These are phyloP conservation scores for Thereva unica DNA, from an alignment of 2,888 invertebrate species.

Conservation along the genomic window DNA sequence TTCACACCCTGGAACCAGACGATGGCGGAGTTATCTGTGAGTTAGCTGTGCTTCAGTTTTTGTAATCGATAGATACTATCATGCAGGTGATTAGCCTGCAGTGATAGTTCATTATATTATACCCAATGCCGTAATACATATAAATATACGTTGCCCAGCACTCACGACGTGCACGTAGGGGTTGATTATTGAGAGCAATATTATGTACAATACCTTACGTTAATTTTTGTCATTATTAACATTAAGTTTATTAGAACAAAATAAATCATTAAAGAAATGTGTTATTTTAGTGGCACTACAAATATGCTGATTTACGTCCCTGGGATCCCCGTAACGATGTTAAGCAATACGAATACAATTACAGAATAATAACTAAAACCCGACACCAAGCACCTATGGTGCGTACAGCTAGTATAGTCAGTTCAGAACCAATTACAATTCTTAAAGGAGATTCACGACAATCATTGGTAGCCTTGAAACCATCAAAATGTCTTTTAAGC, in stretches of 20 bases:
- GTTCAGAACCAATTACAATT: constrained; percentile 64
- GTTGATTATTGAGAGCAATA: too few species aligned
- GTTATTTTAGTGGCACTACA: constrained; percentile 68
- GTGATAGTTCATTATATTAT: too few species aligned
- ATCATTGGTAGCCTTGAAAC: constrained; percentile 59
- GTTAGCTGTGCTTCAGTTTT: too few species aligned
- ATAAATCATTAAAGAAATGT: background rate
- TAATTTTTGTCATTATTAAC: background rate
- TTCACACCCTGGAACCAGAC: too few species aligned
- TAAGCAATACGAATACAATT: constrained; percentile 83
- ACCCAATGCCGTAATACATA: too few species aligned
- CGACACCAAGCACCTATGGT: constrained; percentile 75
- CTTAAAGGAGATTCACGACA: constrained; percentile 62
- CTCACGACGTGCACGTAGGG: too few species aligned
- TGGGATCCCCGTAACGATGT: constrained; percentile 89
- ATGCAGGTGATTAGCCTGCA: too few species aligned
- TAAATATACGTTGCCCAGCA: too few species aligned
- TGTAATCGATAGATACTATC: too few species aligned
- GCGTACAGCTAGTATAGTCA: constrained; percentile 71
- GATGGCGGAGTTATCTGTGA: too few species aligned
- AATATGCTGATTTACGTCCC: constrained; percentile 78
- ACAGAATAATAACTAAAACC: constrained; percentile 76
- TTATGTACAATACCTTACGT: background rate
- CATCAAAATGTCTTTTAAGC: constrained; percentile 59
- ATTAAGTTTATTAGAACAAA: background rate